These are phyloP conservation scores for Triplophysa yarkandensis DNA, from an alignment of 2,797 vertebrate genomes.

Conservation along the genomic window DNA sequence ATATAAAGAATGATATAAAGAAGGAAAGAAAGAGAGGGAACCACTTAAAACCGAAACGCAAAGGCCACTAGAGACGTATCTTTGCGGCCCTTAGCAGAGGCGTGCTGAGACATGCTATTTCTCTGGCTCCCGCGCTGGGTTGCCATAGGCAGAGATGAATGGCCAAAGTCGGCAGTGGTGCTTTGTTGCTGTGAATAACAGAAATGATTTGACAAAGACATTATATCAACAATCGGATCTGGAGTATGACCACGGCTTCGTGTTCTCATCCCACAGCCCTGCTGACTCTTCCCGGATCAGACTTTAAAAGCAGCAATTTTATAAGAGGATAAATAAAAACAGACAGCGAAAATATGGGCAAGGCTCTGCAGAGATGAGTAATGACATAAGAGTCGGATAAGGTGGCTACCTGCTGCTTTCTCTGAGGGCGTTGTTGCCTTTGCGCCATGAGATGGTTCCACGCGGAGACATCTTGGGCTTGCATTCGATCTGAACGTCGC, in stretches of 20 bases:
- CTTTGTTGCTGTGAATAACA: slow-evolving; percentile 52
- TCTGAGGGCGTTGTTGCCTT: slow-evolving; percentile 82
- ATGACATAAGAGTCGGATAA: slow-evolving; percentile 5
- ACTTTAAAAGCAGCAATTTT: slow-evolving; percentile 25
- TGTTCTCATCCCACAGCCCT: slow-evolving; percentile 8
- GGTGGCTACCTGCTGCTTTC: slow-evolving; percentile 86
- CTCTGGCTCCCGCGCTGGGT: slow-evolving; percentile 18
- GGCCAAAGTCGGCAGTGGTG: slow-evolving; percentile 33
- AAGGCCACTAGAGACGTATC: slow-evolving; percentile 37
- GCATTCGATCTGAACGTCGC: slow-evolving; percentile 90
- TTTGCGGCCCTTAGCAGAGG: slow-evolving; percentile 35
- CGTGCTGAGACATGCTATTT: slow-evolving; percentile 48
- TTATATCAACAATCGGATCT: slow-evolving; percentile 41
- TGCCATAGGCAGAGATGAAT: slow-evolving; percentile 53
- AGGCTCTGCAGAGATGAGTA: slow-evolving; percentile 5
- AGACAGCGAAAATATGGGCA: background rate
- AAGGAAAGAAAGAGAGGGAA: slow-evolving; percentile 11
- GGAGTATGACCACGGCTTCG: slow-evolving; percentile 28
- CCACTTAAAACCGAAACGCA: slow-evolving; percentile 35
- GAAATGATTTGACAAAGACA: slow-evolving; percentile 49
- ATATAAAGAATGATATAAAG: slow-evolving; percentile 26
- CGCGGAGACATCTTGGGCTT: slow-evolving; percentile 94
- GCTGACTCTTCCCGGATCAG: slow-evolving; percentile 46
- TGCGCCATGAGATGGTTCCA: slow-evolving; percentile 91
- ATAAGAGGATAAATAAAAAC: slow-evolving; percentile 3